Evolutionary conservation across 2,888 invertebrate genomes (phyloP).

Genomic region (Diarsia mendica): DNA sequence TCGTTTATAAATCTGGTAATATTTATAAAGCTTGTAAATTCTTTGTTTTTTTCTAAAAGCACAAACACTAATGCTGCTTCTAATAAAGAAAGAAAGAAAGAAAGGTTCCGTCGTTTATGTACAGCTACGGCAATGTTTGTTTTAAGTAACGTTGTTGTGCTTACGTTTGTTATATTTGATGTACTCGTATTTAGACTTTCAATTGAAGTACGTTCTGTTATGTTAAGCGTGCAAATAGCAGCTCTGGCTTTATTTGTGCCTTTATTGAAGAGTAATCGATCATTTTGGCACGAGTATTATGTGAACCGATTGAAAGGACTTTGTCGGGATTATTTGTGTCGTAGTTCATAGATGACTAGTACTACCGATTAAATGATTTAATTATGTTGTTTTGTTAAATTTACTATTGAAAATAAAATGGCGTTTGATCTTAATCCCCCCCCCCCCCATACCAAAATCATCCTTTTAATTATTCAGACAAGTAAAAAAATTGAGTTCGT

Average conservation of each 20-base stretch:
- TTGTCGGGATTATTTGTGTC: background rate
- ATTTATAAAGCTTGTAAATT: conserved; percentile 17
- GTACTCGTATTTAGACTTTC: conserved; percentile 17
- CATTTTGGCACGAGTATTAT: conserved; percentile 25
- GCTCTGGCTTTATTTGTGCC: conserved; percentile 27
- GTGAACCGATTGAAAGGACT: background rate
- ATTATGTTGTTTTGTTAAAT: background rate
- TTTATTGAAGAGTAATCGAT: conserved; percentile 21
- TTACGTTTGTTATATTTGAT: conserved; percentile 29
- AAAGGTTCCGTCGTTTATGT: conserved; percentile 4
- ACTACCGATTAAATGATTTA: too few relatives aligned
- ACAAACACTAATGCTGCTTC: background rate
- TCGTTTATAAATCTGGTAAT: conserved; percentile 6
- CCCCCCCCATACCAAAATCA: background rate
- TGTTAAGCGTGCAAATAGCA: conserved; percentile 23
- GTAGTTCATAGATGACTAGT: background rate
- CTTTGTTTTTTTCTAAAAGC: conserved; percentile 6
- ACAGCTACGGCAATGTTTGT: conserved; percentile 14
- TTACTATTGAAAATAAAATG: background rate
- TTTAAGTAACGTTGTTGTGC: conserved; percentile 15
- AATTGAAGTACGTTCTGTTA: conserved; percentile 5
- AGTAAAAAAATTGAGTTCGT: background rate
- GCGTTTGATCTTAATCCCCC: background rate
- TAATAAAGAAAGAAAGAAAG: conserved; percentile 12
- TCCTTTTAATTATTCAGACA: background rate